Percentiles rank a stretch among this genome's conserved stretches.
Evolutionary conservation across 2,888 invertebrate genomes (phyloP).

Genomic region (Blastobasis lacticolella): DNA sequence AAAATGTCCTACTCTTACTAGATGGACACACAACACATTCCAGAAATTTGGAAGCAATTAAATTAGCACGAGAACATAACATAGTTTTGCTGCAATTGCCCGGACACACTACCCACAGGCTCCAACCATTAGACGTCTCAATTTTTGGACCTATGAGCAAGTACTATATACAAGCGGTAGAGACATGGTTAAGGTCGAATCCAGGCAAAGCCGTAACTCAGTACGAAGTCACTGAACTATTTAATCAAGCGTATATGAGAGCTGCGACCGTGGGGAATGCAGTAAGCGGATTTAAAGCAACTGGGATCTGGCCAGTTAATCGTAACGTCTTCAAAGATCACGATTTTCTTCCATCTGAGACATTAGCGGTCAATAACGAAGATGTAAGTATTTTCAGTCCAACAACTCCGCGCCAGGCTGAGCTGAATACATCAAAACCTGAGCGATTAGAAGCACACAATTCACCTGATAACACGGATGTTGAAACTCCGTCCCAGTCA

Average conservation of each 20-base stretch:
- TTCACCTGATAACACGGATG: no score
- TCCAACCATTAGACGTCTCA: conserved; percentile 13
- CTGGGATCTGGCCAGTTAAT: no score
- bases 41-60: conserved; percentile 14
- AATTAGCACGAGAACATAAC: conserved; percentile 11
- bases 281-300: no score
- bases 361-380: no score
- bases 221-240: neutral
- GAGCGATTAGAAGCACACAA: no score
- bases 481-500: no score
- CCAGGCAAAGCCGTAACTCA: conserved; percentile 10
- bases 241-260: neutral
- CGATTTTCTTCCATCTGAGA: no score
- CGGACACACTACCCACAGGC: conserved; percentile 13
- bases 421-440: no score
- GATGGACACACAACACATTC: conserved; percentile 16
- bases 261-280: no score
- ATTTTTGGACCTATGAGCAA: conserved; percentile 10
- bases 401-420: no score
- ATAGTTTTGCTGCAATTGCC: conserved; percentile 13
- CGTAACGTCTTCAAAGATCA: no score
- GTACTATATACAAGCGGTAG: conserved; percentile 5
- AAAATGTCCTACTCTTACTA: conserved; percentile 11
- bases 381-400: no score
- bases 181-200: conserved; percentile 8